A percentile compares a stretch with the other conserved stretches of the same genome.
Conservation (phyloP, 2,888 invertebrate genomes). For the Drosophila ustulata region DNA sequence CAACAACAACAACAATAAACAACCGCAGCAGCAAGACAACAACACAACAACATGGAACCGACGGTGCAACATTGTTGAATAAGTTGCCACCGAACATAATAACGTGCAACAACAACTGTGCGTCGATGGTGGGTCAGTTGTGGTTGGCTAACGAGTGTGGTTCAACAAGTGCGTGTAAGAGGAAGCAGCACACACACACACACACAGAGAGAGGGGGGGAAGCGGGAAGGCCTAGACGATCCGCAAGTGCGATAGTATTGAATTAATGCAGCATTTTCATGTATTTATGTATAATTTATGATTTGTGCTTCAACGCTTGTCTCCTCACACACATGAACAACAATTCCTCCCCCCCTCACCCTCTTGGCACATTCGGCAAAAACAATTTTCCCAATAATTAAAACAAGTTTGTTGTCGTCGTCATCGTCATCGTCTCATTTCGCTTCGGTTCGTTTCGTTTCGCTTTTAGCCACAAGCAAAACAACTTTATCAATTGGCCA, state of each 20-base stretch:
- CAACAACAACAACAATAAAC: slow-evolving; percentile 14
- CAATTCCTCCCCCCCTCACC: background rate
- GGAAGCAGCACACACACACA: background rate
- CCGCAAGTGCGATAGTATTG: slow-evolving; percentile 31
- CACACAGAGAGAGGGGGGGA: background rate
- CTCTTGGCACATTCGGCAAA: slow-evolving; percentile 16
- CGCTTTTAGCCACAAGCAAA: slow-evolving; percentile 4
- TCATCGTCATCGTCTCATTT: slow-evolving; percentile 11
- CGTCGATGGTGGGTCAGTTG: slow-evolving; percentile 47
- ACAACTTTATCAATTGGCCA: slow-evolving; percentile 43
- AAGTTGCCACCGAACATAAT: slow-evolving; percentile 21
- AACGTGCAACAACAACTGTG: slow-evolving; percentile 28
- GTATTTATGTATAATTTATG: slow-evolving; percentile 51
- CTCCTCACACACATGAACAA: slow-evolving; percentile 10
- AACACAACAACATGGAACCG: background rate
- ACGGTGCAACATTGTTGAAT: slow-evolving; percentile 21
- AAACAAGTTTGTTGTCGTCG: slow-evolving; percentile 48
- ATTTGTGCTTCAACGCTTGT: slow-evolving; percentile 32
- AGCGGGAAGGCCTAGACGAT: slow-evolving; percentile 32
- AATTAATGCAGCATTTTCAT: slow-evolving; percentile 35
- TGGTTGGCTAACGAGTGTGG: slow-evolving; percentile 32
- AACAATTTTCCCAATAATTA: slow-evolving; percentile 56
- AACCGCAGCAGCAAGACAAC: background rate
- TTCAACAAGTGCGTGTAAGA: slow-evolving; percentile 15
- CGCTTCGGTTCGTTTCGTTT: slow-evolving; percentile 11